These are phyloP conservation scores for Arenaria interpres DNA, from an alignment of 2,113 vertebrate species.

Conservation along the genomic window DNA sequence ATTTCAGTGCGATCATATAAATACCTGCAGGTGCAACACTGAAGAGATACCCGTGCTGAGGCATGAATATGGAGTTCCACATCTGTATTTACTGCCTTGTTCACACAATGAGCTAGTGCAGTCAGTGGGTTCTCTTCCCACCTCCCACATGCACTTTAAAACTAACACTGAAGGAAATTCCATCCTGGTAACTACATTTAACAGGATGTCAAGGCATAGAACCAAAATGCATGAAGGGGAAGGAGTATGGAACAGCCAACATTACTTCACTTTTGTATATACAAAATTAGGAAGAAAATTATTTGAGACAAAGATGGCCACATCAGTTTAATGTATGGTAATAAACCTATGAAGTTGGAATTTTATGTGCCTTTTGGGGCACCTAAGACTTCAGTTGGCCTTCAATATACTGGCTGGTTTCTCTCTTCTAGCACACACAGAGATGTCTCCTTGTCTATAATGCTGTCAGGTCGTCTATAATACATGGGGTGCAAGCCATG, in stretches of 20 bases:
- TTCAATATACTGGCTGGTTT: not conserved
- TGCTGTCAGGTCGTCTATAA: not conserved
- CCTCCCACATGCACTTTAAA: not conserved
- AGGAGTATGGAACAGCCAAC: not conserved
- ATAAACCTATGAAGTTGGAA: not conserved
- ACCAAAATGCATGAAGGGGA: not conserved
- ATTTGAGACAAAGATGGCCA: not conserved
- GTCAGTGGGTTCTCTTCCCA: not conserved
- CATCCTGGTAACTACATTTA: not conserved
- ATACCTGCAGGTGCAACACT: constrained; percentile 50
- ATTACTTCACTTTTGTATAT: not conserved
- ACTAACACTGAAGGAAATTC: not conserved
- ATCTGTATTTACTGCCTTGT: constrained; percentile 43
- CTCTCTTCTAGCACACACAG: not conserved
- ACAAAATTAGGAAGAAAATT: not conserved
- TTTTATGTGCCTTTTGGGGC: not conserved
- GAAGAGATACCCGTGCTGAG: constrained; percentile 43
- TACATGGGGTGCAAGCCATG: not conserved
- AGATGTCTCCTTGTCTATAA: not conserved
- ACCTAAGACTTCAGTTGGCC: not conserved
- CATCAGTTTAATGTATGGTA: not conserved
- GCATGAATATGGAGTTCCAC: constrained; percentile 59
- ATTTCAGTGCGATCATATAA: constrained; percentile 48
- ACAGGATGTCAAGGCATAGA: not conserved
- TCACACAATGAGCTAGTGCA: constrained; percentile 15